Conservation (phyloP, 2,888 invertebrate species). For the Camptogramma bilineatum region DNA sequence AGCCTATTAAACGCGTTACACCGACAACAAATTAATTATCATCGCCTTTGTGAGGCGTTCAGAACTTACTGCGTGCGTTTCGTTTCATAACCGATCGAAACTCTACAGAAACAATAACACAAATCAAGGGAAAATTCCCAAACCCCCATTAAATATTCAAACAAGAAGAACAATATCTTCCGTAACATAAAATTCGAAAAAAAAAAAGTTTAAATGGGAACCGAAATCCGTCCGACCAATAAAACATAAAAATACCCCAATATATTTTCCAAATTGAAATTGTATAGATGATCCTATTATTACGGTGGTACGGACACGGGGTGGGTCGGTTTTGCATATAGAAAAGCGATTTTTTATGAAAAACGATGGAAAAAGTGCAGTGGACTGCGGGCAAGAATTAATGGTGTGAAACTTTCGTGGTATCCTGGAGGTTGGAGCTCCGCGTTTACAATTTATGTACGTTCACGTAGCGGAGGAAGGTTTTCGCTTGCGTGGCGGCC, state of each 20-base stretch:
- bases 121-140: constrained; percentile 48
- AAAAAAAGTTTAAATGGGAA: constrained; percentile 78
- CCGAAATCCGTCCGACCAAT: constrained; percentile 75
- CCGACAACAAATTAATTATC: constrained; percentile 21
- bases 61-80: neutral
- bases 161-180: constrained; percentile 73
- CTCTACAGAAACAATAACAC: constrained; percentile 50
- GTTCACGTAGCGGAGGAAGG: constrained; percentile 55
- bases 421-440: constrained; percentile 45
- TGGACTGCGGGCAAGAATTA: constrained; percentile 77
- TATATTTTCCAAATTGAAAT: constrained; percentile 74
- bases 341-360: constrained; percentile 63
- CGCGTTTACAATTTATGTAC: constrained; percentile 70
- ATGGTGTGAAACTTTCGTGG: constrained; percentile 78
- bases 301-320: constrained; percentile 64
- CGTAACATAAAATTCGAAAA: constrained; percentile 80
- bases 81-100: constrained; percentile 26
- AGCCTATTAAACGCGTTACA: constrained; percentile 22
- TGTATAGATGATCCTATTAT: constrained; percentile 77
- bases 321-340: constrained; percentile 70
- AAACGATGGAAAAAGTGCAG: constrained; percentile 71
- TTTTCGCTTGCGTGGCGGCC: constrained; percentile 42
- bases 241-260: constrained; percentile 78
- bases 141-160: constrained; percentile 48
- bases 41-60: constrained; percentile 5